These are phyloP conservation scores for Cephus spinipes DNA, from an alignment of 2,888 invertebrate genomes.

Conservation along the genomic window DNA sequence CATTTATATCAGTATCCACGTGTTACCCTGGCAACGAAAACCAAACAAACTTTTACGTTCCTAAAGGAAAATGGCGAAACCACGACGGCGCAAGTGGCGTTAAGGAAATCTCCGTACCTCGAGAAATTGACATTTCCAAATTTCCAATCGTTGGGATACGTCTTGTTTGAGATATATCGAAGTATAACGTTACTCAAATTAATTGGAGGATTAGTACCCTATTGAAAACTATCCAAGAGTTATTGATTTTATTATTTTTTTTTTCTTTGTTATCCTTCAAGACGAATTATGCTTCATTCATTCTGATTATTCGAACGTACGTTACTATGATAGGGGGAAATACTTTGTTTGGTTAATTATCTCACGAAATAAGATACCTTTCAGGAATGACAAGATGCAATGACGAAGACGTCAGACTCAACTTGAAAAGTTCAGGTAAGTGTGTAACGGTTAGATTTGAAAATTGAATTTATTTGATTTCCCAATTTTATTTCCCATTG, in stretches of 20 bases:
- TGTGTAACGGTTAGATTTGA: slow-evolving; percentile 4
- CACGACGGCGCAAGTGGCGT: background rate
- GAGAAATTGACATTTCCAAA: background rate
- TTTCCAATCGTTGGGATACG: background rate
- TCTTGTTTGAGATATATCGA: background rate
- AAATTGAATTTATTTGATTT: background rate
- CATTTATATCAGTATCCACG: slow-evolving; percentile 2
- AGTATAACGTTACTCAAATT: background rate
- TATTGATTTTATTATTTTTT: background rate
- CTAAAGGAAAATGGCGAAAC: background rate
- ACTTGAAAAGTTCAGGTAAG: slow-evolving; percentile 48
- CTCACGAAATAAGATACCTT: slow-evolving; percentile 1
- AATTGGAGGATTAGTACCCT: background rate
- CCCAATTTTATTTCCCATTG: background rate
- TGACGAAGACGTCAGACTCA: slow-evolving; percentile 17
- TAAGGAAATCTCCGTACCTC: background rate
- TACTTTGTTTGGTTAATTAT: background rate
- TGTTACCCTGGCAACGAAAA: slow-evolving; percentile 26
- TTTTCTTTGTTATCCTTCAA: background rate
- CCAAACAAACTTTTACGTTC: background rate
- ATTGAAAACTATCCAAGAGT: background rate
- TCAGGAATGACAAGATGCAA: slow-evolving; percentile 35
- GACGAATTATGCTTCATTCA: background rate
- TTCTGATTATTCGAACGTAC: background rate
- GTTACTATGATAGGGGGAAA: background rate